Conservation (phyloP, 1,140 invertebrate genomes). For the Maniola jurtina region DNA sequence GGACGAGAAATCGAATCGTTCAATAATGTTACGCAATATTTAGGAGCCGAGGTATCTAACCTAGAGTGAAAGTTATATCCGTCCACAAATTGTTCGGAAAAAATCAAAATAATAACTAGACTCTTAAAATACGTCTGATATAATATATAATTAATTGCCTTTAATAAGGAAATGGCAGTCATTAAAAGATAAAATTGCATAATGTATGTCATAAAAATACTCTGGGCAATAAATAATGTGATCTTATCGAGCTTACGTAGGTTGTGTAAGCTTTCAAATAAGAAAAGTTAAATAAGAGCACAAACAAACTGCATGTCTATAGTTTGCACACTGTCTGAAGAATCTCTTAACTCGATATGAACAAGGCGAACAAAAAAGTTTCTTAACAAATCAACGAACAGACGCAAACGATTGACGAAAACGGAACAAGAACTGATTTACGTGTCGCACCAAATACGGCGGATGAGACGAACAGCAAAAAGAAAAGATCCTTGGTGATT, state of each 20-base stretch:
- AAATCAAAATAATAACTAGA: background rate
- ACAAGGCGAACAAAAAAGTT: background rate
- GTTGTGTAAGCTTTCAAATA: background rate
- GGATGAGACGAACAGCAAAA: slow-evolving; percentile 34
- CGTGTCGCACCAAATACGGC: slow-evolving; percentile 42
- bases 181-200: background rate
- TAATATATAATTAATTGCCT: background rate
- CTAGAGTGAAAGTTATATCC: slow-evolving; percentile 10
- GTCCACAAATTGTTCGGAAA: background rate
- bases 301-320: no score
- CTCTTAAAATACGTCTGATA: background rate
- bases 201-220: slow-evolving; percentile 7
- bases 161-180: background rate
- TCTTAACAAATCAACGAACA: background rate
- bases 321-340: no score
- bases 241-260: background rate
- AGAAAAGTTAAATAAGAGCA: background rate
- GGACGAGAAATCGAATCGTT: background rate
- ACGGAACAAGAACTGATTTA: slow-evolving; percentile 51
- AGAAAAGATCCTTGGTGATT: slow-evolving; percentile 37
- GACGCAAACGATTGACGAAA: slow-evolving; percentile 9
- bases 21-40: background rate
- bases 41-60: background rate
- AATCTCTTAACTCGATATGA: no score
- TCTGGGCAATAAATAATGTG: background rate